Percentiles rank a stretch among this genome's conserved stretches.
These are phyloP conservation scores for Camponotus pennsylvanicus DNA, from an alignment of 1,140 invertebrate genomes.

Conservation along the genomic window DNA sequence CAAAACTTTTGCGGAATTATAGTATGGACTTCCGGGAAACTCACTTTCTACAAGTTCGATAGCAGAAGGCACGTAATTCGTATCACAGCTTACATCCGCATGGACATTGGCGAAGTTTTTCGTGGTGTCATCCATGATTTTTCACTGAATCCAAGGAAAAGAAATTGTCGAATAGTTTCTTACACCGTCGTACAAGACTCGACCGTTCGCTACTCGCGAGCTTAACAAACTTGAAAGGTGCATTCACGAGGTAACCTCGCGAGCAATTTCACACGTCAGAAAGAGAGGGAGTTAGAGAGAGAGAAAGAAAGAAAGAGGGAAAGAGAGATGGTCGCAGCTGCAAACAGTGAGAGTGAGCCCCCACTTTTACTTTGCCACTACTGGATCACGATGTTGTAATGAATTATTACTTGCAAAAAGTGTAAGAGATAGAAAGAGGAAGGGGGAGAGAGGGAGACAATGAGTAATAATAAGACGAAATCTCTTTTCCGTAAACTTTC, in stretches of 20 bases:
- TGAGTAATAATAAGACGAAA: neutral
- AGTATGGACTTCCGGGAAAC: conserved; percentile 51
- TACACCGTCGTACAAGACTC: neutral
- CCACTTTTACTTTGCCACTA: conserved; percentile 79
- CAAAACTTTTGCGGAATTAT: neutral
- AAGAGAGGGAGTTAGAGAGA: too few relatives aligned
- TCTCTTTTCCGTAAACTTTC: conserved; percentile 25
- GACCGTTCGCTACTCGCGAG: neutral
- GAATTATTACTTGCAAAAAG: conserved; percentile 32
- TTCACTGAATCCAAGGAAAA: neutral
- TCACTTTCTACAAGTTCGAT: conserved; percentile 81
- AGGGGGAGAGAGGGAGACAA: neutral
- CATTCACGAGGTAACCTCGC: neutral
- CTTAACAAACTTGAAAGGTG: conserved; percentile 42
- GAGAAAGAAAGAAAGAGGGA: too few relatives aligned
- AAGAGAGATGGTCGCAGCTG: neutral
- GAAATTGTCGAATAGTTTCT: neutral
- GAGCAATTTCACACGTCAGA: neutral
- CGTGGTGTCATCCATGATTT: neutral
- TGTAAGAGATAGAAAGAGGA: neutral
- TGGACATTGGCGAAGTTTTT: conserved; percentile 67
- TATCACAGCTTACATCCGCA: conserved; percentile 77
- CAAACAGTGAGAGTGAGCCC: conserved; percentile 78
- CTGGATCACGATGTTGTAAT: conserved; percentile 54
- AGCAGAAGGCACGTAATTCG: conserved; percentile 76